A percentile compares a stretch with the other conserved stretches of the same genome.
These are phyloP conservation scores for Pollenia griseotomentosa DNA, from an alignment of 2,888 invertebrate species.

Conservation along the genomic window DNA sequence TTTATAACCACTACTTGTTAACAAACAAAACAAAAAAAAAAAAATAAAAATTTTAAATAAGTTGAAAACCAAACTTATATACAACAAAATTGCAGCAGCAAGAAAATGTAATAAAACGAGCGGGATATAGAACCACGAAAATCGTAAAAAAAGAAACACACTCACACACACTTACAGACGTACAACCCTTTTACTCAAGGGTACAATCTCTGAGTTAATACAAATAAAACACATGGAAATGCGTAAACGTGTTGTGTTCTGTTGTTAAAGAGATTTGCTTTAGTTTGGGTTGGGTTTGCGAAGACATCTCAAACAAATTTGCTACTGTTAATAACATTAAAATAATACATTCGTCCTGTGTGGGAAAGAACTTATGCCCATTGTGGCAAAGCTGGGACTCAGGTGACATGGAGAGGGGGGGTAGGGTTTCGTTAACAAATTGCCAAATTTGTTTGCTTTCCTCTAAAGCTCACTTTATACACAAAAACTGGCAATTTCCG, in stretches of 20 bases:
- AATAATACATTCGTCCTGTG: constrained; percentile 35
- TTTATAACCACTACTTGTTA: constrained; percentile 30
- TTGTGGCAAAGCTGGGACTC: constrained; percentile 17
- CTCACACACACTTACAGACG: too few species aligned
- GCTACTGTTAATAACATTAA: constrained; percentile 49
- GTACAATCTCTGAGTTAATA: constrained; percentile 39
- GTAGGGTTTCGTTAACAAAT: constrained; percentile 58
- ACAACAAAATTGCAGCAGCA: background rate
- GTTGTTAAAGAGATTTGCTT: constrained; percentile 9
- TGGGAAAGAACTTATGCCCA: constrained; percentile 14
- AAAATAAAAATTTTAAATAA: constrained; percentile 14
- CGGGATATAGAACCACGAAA: constrained; percentile 33
- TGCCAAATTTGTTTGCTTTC: constrained; percentile 59
- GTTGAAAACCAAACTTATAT: background rate
- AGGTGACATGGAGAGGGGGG: constrained; percentile 32
- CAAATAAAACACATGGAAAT: constrained; percentile 41
- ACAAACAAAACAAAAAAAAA: background rate
- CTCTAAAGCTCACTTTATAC: constrained; percentile 17
- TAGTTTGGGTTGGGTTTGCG: constrained; percentile 11
- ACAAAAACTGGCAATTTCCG: constrained; percentile 55
- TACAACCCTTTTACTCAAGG: constrained; percentile 48
- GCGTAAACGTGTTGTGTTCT: constrained; percentile 38
- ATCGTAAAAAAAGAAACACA: constrained; percentile 13
- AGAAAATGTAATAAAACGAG: constrained; percentile 3
- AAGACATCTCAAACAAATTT: constrained; percentile 32